Base-by-base conservation (phyloP, 2,888 invertebrate genomes). In the Lasioglossum zephyrum region DNA sequence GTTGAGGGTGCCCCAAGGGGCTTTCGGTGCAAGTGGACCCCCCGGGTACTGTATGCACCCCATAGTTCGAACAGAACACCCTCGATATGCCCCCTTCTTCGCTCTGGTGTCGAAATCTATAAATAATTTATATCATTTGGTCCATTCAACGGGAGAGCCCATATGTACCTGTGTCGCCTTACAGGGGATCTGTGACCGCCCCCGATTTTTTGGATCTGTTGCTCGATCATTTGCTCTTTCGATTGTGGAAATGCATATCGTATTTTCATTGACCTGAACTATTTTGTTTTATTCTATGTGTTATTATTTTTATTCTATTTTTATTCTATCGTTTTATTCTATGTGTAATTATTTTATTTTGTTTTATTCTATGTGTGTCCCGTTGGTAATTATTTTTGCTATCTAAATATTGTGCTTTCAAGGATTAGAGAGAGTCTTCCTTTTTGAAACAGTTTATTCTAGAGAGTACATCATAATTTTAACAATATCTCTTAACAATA, bases 121-220 rank as follows among this genome's bases (percentile, higher is more conserved):
- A 95, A 95, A 95, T 95, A 94, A 95, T 95, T 95, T 95, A 95
- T 95, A 94, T 94, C 94, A 94, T 95, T 95, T 94, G 94, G 93
- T 90, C 94, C 93, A 94, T 95, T 95, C 94, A 94, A 89, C 87
- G 90, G 78, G 87, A 87, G 88, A 90, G 93, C 93, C 94, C 94
- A 95, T 94, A 94, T 94, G 94, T 94, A 94, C 94, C 94, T 94
- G 94, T 94, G 94, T 94, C 94, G 93, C 90, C 93, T 94, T 95
- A 94, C 94, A 93, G 90, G 90, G 89, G 91, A 93, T 92, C 91
- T 92, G 92, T 88, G 88, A 83, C 81, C 79, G 81, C 80, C 85
- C 83, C 82, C 82, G 85, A 77, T 86, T 88, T 81, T 86, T 39
- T 79, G 53, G n/a, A 41, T 44, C 36, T 47, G 47, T 70, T 47